Base-by-base conservation (phyloP, 2,888 invertebrate species). In the Drosophila colorata region DNA sequence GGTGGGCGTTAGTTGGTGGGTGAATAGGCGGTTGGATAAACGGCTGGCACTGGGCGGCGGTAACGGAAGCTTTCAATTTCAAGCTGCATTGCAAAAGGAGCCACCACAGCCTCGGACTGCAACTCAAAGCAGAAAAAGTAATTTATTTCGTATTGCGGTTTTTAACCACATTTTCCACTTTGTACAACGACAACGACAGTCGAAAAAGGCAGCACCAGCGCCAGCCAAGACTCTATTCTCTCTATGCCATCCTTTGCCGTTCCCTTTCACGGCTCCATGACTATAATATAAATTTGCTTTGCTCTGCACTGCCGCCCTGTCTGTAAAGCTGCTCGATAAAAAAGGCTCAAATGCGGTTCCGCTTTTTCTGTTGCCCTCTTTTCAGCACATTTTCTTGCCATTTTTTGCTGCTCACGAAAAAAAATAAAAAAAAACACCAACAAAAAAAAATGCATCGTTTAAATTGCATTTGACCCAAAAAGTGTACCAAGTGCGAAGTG, bases 141-240 rank as follows among this genome's bases (percentile, higher is more conserved):
- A 85, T 85, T 85, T 85, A 85, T 85, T 85, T 85, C 85, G 84
- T 85, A 88, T 80, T 85, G 88, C 88, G 85, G 85, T 88, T 85
- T 85, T 88, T 85, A 88, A 85, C 85, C 85, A 85, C 85, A 85
- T 88, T 85, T 85, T 85, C 85, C 85, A 85, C 85, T 85, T 85
- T 85, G 85, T 88, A 78, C 87, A 75, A 78, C 79, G 69, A 87
- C 85, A 87, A 72, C 87, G 81, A 83, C 84, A 82, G 88, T 74
- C 88, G 51, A 82, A 87, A 84, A 63, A 57, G 55, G 55, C 67
- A 61, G 20, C 51, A 23, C 41, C 41, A 13, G 23, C 48, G 38
- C 41, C 58, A 41, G 25, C 56, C 49, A 74, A 74, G 74, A 66
- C 76, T 71, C 33, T 72, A 51, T 75, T 69, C 63, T 69, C 44